Percentiles rank a stretch among this genome's conserved stretches.
phyloP scores from a whole-genome alignment of 2,113 vertebrate genomes.

The Casuarius casuarius region DNA sequence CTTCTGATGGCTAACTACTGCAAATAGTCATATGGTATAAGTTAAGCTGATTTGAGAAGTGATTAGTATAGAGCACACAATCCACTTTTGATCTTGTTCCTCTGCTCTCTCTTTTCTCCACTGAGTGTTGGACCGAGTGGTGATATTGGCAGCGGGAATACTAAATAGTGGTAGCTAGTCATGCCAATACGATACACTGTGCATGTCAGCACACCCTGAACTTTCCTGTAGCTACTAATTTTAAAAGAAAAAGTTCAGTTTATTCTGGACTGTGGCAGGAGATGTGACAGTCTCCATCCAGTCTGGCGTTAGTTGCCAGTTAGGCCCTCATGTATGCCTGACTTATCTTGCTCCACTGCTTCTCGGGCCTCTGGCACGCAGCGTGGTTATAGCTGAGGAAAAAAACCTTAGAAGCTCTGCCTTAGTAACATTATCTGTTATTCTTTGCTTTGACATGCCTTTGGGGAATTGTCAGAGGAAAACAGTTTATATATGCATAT shows the following conservation, averaged over 20 bases:
- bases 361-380: not conserved
- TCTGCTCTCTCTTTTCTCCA: not conserved
- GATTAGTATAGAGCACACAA: rapidly evolving
- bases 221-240: not conserved
- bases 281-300: rapidly evolving
- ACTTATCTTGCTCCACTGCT: not conserved
- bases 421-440: not conserved
- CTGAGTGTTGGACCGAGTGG: not conserved
- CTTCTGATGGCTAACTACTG: not conserved
- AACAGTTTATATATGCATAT: rapidly evolving
- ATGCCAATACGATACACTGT: rapidly evolving
- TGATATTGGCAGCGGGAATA: not conserved
- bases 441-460: not conserved
- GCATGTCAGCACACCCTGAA: not conserved
- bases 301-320: not conserved
- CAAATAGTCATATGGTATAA: not conserved
- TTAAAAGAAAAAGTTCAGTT: not conserved
- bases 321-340: not conserved
- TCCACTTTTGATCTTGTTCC: not conserved
- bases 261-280: not conserved
- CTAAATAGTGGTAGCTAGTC: not conserved
- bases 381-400: not conserved
- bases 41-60: not conserved
- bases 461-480: not conserved
- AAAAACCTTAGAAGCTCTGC: not conserved